phyloP scores from a whole-genome alignment of 2,888 invertebrate genomes.

The Caenorhabditis sp. region DNA sequence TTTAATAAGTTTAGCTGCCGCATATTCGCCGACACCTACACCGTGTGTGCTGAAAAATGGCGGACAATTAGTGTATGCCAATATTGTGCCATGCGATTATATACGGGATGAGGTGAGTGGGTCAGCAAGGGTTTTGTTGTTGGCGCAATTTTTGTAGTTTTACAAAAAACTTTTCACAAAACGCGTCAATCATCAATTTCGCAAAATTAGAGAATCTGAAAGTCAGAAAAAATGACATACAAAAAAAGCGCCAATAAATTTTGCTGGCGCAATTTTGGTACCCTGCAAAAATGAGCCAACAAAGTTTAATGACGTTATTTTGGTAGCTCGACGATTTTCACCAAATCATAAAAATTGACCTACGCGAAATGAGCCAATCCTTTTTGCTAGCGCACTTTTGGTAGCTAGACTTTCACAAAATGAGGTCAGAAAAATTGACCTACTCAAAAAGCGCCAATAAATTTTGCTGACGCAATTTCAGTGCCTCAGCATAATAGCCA shows the following conservation, averaged over 20 bases:
- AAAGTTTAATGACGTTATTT: too few species aligned
- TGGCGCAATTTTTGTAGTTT: too few species aligned
- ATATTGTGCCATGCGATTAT: conserved; percentile 58
- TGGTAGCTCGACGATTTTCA: too few species aligned
- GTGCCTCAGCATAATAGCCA: conserved; percentile 65
- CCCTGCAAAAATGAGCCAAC: too few species aligned
- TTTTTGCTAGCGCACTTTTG: not conserved
- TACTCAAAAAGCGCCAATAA: not conserved
- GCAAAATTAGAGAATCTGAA: too few species aligned
- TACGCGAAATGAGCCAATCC: not conserved
- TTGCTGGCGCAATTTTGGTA: not conserved
- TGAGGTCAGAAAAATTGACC: too few species aligned
- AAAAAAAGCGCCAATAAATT: too few species aligned
- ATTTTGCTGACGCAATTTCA: conserved; percentile 19
- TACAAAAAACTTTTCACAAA: too few species aligned
- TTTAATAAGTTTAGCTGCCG: conserved; percentile 46
- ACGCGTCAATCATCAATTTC: too few species aligned
- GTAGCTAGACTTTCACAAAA: too few species aligned
- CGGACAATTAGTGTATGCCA: conserved; percentile 43
- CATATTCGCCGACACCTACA: conserved; percentile 60
- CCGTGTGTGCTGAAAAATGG: conserved; percentile 57
- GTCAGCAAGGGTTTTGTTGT: not conserved
- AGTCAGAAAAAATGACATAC: too few species aligned
- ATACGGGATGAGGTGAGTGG: conserved; percentile 53
- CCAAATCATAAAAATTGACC: conserved; percentile 1